A percentile compares a stretch with the other conserved stretches of the same genome.
phyloP scores from a whole-genome alignment of 2,113 vertebrate species.

The Athene cunicularia region DNA sequence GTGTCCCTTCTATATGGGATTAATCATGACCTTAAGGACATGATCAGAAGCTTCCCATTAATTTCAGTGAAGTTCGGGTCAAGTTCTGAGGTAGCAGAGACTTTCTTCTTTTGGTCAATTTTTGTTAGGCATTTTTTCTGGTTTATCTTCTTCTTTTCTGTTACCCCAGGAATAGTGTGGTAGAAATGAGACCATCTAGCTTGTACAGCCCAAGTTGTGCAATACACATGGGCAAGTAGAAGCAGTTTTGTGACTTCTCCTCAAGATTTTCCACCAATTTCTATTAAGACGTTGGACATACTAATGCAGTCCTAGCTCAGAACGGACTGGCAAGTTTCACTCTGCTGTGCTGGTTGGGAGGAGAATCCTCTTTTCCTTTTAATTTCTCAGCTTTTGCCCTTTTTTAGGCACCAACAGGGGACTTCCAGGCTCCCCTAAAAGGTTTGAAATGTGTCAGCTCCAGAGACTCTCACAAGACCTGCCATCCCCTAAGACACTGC shows the following conservation, averaged over 20 bases:
- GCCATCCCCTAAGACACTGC: background rate
- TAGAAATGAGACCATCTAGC: background rate
- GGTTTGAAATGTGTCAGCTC: background rate
- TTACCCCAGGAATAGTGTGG: background rate
- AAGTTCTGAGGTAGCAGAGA: background rate
- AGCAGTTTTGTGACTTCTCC: background rate
- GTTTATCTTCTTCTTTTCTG: background rate
- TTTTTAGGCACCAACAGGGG: background rate
- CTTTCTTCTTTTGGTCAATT: background rate
- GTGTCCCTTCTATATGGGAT: background rate
- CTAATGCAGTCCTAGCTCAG: background rate
- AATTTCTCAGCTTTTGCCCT: background rate
- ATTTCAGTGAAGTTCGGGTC: background rate
- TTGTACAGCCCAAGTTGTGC: background rate
- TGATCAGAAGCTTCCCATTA: background rate
- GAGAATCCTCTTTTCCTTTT: background rate
- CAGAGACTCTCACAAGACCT: background rate
- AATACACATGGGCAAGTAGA: background rate
- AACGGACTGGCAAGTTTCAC: background rate
- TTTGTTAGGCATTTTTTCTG: background rate
- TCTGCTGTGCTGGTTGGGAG: background rate
- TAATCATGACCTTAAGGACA: background rate
- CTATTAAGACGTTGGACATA: background rate
- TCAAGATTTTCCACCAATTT: background rate
- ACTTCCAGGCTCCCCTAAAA: background rate